A percentile compares a stretch with the other conserved stretches of the same genome.
phyloP scores from a whole-genome alignment of 2,797 vertebrate species.

The Phalanger gymnotis region DNA sequence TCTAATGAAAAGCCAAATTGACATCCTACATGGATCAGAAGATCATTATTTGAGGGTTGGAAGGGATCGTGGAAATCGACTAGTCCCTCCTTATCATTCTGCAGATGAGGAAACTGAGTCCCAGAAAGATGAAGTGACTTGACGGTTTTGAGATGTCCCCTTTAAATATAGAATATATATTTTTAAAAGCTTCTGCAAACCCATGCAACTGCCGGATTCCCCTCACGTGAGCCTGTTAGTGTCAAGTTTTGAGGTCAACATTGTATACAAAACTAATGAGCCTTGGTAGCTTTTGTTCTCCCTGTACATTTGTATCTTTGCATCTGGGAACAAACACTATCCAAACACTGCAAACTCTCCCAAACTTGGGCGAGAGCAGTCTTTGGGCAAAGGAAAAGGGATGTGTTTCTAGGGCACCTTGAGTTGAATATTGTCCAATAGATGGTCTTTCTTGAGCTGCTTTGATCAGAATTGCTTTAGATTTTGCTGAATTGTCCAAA shows the following conservation, averaged over 20 bases:
- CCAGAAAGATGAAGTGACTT: neutral
- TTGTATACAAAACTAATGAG: constrained; percentile 62
- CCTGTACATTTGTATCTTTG: constrained; percentile 36
- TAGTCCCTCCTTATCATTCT: neutral
- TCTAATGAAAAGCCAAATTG: neutral
- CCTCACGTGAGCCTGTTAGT: neutral
- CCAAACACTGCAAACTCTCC: constrained; percentile 39
- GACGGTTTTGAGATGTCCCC: constrained; percentile 24
- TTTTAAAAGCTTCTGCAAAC: constrained; percentile 18
- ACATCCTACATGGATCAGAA: neutral
- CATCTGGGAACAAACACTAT: constrained; percentile 59
- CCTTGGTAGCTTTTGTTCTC: constrained; percentile 70
- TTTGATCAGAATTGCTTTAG: neutral
- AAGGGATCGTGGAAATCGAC: neutral
- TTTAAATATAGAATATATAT: constrained; percentile 53
- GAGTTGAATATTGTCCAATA: neutral
- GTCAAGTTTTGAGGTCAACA: constrained; percentile 36
- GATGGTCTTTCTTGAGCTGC: neutral
- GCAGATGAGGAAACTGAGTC: neutral
- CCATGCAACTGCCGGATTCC: constrained; percentile 43
- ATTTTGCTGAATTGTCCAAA: neutral
- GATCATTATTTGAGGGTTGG: neutral
- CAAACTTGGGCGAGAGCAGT: constrained; percentile 29
- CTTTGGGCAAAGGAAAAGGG: constrained; percentile 9
- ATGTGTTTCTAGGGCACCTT: neutral